These are phyloP conservation scores for Reinhardtius hippoglossoides DNA, from an alignment of 2,113 vertebrate species.

Conservation along the genomic window DNA sequence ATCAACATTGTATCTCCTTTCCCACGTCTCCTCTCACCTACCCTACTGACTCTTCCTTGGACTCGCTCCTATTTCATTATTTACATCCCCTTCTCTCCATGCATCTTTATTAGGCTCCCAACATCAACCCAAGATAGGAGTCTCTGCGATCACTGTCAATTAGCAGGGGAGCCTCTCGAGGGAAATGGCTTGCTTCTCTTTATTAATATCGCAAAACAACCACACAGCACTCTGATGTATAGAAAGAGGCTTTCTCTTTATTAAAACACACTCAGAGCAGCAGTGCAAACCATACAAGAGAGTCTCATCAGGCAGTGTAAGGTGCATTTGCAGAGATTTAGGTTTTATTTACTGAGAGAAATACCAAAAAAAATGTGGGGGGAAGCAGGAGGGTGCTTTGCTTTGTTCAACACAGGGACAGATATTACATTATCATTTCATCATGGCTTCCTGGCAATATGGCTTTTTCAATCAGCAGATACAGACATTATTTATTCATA, in stretches of 20 bases:
- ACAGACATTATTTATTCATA: conserved; percentile 77
- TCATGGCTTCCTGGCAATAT: conserved; percentile 74
- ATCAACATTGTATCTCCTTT: neutral
- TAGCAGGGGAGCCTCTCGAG: conserved; percentile 53
- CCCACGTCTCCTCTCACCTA: conserved; percentile 23
- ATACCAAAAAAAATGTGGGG: neutral
- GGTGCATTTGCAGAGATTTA: conserved; percentile 42
- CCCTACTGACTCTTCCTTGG: conserved; percentile 21
- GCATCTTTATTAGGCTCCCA: conserved; percentile 76
- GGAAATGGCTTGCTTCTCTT: conserved; percentile 50
- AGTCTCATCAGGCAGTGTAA: conserved; percentile 51
- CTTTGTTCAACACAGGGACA: conserved; percentile 68
- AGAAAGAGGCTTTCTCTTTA: conserved; percentile 67
- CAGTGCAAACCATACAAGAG: conserved; percentile 53
- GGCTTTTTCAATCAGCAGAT: conserved; percentile 76
- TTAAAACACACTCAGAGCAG: conserved; percentile 68
- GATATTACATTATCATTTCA: conserved; percentile 81
- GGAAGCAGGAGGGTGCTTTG: conserved; percentile 13
- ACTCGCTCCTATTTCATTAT: conserved; percentile 57
- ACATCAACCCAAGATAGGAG: conserved; percentile 66
- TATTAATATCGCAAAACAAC: conserved; percentile 71
- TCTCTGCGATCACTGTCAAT: conserved; percentile 75
- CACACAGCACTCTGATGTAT: conserved; percentile 52
- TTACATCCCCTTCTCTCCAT: conserved; percentile 58
- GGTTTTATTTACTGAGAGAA: conserved; percentile 55